Conservation (phyloP, 2,888 invertebrate genomes). For the Nomada goodeniana region DNA sequence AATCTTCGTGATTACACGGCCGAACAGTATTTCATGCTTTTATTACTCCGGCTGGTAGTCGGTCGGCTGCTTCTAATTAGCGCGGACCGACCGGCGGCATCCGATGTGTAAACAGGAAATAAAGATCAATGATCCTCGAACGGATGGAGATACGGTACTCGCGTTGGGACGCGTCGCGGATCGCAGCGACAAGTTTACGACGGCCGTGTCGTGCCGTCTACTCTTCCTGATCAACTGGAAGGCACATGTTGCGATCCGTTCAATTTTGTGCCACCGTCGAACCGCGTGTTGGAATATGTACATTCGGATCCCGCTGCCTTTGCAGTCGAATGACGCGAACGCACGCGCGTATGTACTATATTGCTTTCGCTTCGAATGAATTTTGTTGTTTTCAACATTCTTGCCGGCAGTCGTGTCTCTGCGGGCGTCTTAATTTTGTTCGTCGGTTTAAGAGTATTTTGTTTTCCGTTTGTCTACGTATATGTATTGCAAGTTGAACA, state of each 20-base stretch:
- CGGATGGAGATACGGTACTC: constrained; percentile 25
- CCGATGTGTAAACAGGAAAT: constrained; percentile 41
- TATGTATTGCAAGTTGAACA: no score
- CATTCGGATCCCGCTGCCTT: no score
- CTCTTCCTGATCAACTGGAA: constrained; percentile 9
- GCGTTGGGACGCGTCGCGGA: constrained; percentile 5
- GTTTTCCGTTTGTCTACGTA: no score
- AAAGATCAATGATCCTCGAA: constrained; percentile 38
- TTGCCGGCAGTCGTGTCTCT: no score
- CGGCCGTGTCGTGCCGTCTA: not conserved
- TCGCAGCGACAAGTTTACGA: constrained; percentile 38
- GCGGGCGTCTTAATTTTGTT: no score
- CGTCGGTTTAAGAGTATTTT: no score
- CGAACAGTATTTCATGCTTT: constrained; percentile 42
- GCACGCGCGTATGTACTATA: no score
- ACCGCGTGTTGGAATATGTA: no score
- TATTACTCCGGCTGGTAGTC: constrained; percentile 5
- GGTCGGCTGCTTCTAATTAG: constrained; percentile 35
- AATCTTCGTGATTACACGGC: constrained; percentile 19
- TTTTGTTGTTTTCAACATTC: no score
- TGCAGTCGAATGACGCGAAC: no score
- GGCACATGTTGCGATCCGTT: not conserved
- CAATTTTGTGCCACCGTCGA: not conserved
- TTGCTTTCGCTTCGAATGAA: no score
- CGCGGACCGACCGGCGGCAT: not conserved